Evolutionary conservation across 2,888 invertebrate species (phyloP), one percentile per base, ranked within the genome.

Genomic region (Ectobius pallidus): DNA sequence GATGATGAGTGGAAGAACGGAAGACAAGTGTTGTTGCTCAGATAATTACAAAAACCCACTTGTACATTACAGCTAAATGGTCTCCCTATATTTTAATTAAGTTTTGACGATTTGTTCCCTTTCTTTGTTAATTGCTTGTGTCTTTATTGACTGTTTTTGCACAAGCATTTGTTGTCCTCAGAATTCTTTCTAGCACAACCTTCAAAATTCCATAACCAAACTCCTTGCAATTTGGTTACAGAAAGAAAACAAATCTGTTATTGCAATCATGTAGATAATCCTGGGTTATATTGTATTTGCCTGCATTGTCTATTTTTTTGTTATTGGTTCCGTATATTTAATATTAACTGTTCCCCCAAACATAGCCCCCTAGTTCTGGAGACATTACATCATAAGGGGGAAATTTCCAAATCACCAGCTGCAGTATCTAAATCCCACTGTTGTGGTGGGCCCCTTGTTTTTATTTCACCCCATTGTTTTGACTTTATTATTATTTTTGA

Each of bases 321-420:
- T 55, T 52, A 55, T 69, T 22, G 65, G 44, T 44, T 65, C 65
- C 25, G 30, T 65, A 65, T 65, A 44, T 65, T 65, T 44, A 42
- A 42, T 61, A 61, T 58, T 42, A 27, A 27, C 67, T 22, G 44
- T 73, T 74, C 75, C 76, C 76, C 76, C 70, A 65, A n/a, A 69
- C 70, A 71, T 74, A 68, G 71, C 79, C 79, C 79, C 78, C 78
- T 79, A 77, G 79, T 79, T 79, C 79, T 79, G 79, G 79, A 79
- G 79, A 77, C 76, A 75, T 77, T 76, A 78, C 77, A 79, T 77
- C 78, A 75, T 78, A 75, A 73, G 74, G 77, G 77, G 78, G 79
- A 73, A 63, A 69, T 27, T 73, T 69, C 70, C 65, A 73, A 73
- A 73, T 71, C 75, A 71, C 68, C 76, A 74, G 67, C 73, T 70